phyloP scores from a whole-genome alignment of 2,113 vertebrate genomes.

The Cyanoderma ruficeps region DNA sequence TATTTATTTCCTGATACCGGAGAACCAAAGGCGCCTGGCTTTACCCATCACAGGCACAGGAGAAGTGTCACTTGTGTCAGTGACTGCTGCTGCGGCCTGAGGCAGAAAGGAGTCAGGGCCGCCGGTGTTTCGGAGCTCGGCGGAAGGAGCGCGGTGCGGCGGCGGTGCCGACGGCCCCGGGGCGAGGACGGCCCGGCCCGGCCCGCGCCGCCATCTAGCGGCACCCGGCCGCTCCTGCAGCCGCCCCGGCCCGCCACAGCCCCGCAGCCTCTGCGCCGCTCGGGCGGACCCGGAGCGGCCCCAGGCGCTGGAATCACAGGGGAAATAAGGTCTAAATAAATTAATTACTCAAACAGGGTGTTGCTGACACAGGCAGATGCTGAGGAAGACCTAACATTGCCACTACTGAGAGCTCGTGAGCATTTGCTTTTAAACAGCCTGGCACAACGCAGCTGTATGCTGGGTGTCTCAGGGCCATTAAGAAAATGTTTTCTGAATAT shows the following conservation, averaged over 20 bases:
- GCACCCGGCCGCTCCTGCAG: background rate
- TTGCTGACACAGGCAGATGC: background rate
- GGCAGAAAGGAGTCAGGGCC: background rate
- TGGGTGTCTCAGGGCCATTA: background rate
- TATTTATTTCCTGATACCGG: background rate
- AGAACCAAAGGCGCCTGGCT: background rate
- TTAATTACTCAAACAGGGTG: background rate
- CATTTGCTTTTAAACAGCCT: background rate
- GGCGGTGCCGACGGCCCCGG: fast-evolving
- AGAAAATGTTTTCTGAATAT: background rate
- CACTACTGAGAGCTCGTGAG: fast-evolving
- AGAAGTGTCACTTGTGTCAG: background rate
- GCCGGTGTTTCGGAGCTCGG: fast-evolving
- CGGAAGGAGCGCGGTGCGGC: fast-evolving
- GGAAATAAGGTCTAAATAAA: background rate
- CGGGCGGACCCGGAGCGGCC: background rate
- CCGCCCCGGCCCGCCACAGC: background rate
- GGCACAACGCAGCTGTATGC: background rate
- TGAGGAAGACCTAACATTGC: background rate
- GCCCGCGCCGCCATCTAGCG: background rate
- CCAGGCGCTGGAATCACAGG: background rate
- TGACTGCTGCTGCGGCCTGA: background rate
- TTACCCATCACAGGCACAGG: background rate
- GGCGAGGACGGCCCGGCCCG: background rate
- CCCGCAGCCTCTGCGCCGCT: background rate